Evolutionary conservation across 1,140 invertebrate genomes (phyloP).

Genomic region (Lepidurus packardi): DNA sequence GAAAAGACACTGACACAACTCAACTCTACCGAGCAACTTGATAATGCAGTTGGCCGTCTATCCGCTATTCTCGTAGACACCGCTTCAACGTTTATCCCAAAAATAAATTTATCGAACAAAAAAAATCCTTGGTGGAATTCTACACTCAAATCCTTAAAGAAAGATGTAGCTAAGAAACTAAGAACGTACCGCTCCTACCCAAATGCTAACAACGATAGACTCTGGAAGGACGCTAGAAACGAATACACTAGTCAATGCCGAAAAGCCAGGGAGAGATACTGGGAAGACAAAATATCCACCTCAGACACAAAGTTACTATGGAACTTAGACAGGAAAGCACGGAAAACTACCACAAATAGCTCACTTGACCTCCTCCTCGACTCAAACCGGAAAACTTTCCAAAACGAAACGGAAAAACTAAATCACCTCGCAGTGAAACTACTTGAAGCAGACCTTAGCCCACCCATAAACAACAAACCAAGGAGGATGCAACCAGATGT

Average conservation of each 20-base stretch:
- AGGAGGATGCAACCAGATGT: not conserved
- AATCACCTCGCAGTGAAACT: not conserved
- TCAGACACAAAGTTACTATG: not conserved
- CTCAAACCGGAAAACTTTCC: not conserved
- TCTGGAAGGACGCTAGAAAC: slow-evolving; percentile 23
- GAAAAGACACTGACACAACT: too few relatives aligned
- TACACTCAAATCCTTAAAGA: not conserved
- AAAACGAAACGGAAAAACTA: not conserved
- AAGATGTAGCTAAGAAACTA: not conserved
- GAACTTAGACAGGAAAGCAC: not conserved
- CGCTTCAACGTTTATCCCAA: not conserved
- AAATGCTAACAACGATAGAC: not conserved
- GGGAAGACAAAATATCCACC: not conserved
- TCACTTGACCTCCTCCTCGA: slow-evolving; percentile 8
- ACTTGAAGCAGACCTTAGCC: not conserved
- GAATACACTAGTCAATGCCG: not conserved
- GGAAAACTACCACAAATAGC: not conserved
- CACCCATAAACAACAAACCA: not conserved
- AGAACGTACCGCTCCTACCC: not conserved
- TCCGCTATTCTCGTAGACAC: not conserved
- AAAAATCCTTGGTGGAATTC: slow-evolving; percentile 18
- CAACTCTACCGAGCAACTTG: not conserved
- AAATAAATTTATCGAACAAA: not conserved
- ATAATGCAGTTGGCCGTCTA: not conserved
- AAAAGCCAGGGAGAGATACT: not conserved